phyloP scores from a whole-genome alignment of 2,113 vertebrate species.

The Larimichthys polyactis region DNA sequence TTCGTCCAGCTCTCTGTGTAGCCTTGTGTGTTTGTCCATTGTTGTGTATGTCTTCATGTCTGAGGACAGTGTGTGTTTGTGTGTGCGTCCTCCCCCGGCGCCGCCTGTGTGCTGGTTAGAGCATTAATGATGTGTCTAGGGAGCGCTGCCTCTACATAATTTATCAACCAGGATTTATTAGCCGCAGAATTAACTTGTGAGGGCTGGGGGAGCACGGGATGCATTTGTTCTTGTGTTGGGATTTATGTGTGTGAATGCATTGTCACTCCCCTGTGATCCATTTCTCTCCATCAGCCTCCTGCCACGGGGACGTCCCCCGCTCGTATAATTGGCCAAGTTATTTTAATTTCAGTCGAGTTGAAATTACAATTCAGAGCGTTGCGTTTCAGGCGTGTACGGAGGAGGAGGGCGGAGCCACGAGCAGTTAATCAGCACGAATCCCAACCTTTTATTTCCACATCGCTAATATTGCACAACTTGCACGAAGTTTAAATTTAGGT shows the following conservation, averaged over 20 bases:
- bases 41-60: background rate
- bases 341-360: slow-evolving; percentile 53
- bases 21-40: background rate
- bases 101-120: slow-evolving; percentile 67
- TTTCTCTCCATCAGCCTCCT: slow-evolving; percentile 59
- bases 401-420: background rate
- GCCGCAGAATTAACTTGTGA: slow-evolving; percentile 67
- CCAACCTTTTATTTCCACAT: background rate
- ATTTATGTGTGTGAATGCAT: slow-evolving; percentile 54
- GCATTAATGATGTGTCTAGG: slow-evolving; percentile 77
- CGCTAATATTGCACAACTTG: background rate
- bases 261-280: slow-evolving; percentile 57
- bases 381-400: background rate
- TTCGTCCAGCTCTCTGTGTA: background rate
- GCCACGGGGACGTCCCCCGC: slow-evolving; percentile 35
- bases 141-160: slow-evolving; percentile 73
- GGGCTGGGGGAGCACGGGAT: slow-evolving; percentile 13
- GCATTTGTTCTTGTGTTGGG: slow-evolving; percentile 59
- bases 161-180: slow-evolving; percentile 79
- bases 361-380: slow-evolving; percentile 22
- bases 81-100: slow-evolving; percentile 23
- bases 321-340: slow-evolving; percentile 55
- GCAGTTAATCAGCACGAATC: background rate
- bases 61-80: background rate
- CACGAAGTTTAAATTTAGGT: background rate